phyloP scores from a whole-genome alignment of 1,140 invertebrate genomes.

The Batillaria attramentaria region DNA sequence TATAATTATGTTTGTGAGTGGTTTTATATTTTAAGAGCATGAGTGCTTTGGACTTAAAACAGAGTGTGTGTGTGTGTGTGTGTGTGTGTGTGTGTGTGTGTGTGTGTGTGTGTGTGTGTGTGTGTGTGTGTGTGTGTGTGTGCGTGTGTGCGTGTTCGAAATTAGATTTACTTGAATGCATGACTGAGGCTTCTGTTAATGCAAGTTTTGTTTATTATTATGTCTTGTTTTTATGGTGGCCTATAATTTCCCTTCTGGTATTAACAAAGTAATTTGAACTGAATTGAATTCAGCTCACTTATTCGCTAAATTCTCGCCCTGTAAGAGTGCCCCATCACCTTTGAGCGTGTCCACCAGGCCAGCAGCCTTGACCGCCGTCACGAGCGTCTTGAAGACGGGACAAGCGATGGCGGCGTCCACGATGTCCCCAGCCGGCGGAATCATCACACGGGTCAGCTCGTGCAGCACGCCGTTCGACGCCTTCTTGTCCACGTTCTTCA shows the following conservation, averaged over 20 bases:
- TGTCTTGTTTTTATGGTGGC: too few species aligned
- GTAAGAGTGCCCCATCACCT: constrained; percentile 35
- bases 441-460: constrained; percentile 62
- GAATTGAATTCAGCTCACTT: background rate
- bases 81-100: too few species aligned
- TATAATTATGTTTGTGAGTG: too few species aligned
- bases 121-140: background rate
- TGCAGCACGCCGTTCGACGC: constrained; percentile 69
- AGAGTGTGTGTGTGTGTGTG: too few species aligned
- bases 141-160: background rate
- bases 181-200: too few species aligned
- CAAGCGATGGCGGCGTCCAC: constrained; percentile 52
- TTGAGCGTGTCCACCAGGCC: constrained; percentile 40
- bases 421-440: constrained; percentile 66
- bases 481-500: constrained; percentile 55
- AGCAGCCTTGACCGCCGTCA: constrained; percentile 42
- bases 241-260: too few species aligned
- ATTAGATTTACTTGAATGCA: background rate
- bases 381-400: constrained; percentile 55
- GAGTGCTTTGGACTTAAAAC: too few species aligned
- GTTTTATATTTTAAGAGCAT: too few species aligned
- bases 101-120: background rate
- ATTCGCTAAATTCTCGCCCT: background rate
- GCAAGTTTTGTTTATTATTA: too few species aligned
- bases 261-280: too few species aligned